Evolutionary conservation across 2,797 vertebrate genomes (phyloP).

Genomic region (Hapalemur alaotrensis): DNA sequence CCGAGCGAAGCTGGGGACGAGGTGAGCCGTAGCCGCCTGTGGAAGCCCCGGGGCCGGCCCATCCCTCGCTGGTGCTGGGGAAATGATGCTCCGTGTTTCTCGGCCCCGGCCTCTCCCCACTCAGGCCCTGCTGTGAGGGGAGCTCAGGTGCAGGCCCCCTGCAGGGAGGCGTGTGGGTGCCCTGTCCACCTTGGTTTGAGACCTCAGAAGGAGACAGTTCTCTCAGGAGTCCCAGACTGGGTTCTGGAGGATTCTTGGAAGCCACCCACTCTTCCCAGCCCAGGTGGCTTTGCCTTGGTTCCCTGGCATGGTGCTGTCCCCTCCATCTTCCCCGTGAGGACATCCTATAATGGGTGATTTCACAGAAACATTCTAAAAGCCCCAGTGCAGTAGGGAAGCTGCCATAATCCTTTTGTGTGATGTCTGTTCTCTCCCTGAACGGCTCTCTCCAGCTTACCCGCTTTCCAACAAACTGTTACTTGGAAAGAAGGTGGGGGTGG

Average conservation of each 20-base stretch:
- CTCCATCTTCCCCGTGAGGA: not conserved
- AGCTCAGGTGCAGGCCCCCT: not conserved
- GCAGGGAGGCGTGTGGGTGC: not conserved
- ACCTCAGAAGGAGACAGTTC: not conserved
- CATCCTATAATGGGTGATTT: not conserved
- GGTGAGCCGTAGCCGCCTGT: rapidly evolving
- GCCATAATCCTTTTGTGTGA: not conserved
- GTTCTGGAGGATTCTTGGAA: not conserved
- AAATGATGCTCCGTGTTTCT: not conserved
- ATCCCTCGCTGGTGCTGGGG: rapidly evolving
- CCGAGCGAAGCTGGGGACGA: not conserved
- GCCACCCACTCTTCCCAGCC: not conserved
- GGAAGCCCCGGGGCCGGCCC: not conserved
- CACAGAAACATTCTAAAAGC: conserved; percentile 3
- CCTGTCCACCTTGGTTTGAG: not conserved
- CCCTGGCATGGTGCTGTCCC: not conserved
- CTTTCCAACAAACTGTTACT: conserved; percentile 12
- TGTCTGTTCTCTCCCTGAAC: not conserved
- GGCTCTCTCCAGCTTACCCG: not conserved
- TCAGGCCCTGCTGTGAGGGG: not conserved
- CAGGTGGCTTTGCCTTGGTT: not conserved
- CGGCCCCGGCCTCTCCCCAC: not conserved
- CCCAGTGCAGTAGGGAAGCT: not conserved
- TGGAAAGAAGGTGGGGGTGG: not conserved
- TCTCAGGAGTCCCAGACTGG: not conserved